These are phyloP conservation scores for Malthinus seriepunctatus DNA, from an alignment of 2,888 invertebrate species.

Conservation along the genomic window DNA sequence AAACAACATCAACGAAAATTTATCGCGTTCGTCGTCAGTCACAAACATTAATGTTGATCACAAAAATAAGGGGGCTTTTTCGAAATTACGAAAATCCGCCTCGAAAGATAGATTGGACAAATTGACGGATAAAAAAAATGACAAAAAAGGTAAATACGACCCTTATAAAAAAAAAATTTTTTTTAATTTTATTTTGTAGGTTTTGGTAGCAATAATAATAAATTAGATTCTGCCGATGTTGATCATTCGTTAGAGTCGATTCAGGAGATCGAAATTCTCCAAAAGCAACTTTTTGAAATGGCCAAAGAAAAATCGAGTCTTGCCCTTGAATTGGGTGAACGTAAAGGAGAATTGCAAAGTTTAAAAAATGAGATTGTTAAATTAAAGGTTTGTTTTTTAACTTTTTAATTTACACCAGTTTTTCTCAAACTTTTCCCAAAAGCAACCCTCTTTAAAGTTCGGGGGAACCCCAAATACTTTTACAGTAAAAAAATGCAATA, in stretches of 20 bases:
- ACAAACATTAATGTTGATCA: constrained; percentile 68
- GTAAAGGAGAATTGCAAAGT: constrained; percentile 68
- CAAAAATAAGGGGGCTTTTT: constrained; percentile 57
- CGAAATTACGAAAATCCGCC: constrained; percentile 54
- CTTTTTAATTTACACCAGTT: too few species aligned
- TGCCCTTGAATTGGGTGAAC: constrained; percentile 67
- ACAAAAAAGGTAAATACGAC: constrained; percentile 43
- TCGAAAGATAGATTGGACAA: constrained; percentile 49
- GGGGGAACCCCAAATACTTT: too few species aligned
- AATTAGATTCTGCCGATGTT: constrained; percentile 38
- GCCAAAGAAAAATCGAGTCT: constrained; percentile 67
- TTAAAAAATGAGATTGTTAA: constrained; percentile 70
- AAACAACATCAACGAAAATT: constrained; percentile 41
- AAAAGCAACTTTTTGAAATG: constrained; percentile 65
- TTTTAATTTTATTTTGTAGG: constrained; percentile 7
- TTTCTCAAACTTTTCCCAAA: too few species aligned
- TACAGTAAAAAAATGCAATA: too few species aligned
- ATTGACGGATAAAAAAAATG: constrained; percentile 42
- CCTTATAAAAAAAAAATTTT: not conserved
- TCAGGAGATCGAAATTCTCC: constrained; percentile 68
- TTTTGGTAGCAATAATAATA: constrained; percentile 47
- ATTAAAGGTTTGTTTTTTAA: constrained; percentile 62
- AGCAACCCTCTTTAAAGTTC: too few species aligned
- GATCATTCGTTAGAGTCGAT: constrained; percentile 42
- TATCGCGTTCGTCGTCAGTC: constrained; percentile 67